phyloP scores from a whole-genome alignment of 2,113 vertebrate genomes.

The Furnarius figulus region DNA sequence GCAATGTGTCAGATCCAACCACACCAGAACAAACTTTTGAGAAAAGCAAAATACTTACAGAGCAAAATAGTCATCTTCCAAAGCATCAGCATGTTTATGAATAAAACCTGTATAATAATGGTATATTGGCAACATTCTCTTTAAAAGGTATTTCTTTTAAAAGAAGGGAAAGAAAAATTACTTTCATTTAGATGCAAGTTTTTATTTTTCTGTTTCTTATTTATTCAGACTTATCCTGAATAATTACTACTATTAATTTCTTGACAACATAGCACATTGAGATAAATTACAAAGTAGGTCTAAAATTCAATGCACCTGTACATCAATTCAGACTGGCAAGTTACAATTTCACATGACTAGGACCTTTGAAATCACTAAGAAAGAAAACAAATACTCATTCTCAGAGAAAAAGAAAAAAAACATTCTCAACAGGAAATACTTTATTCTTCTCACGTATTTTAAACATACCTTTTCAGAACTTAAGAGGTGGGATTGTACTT shows the following conservation, averaged over 20 bases:
- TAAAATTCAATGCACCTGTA: not conserved
- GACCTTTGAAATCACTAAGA: not conserved
- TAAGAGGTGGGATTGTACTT: not conserved
- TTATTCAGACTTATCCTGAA: not conserved
- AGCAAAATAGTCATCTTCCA: constrained; percentile 66
- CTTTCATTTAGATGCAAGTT: not conserved
- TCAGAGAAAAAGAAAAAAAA: not conserved
- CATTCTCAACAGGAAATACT: not conserved
- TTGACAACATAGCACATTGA: not conserved
- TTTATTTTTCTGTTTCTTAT: not conserved
- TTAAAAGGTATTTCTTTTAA: constrained; percentile 80
- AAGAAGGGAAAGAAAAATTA: constrained; percentile 52
- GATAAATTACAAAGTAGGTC: not conserved
- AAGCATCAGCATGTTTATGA: constrained; percentile 51
- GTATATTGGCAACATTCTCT: constrained; percentile 76
- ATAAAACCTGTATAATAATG: constrained; percentile 72
- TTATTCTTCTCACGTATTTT: not conserved
- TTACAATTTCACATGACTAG: not conserved
- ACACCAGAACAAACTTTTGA: not conserved
- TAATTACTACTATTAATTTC: not conserved
- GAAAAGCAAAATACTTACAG: constrained; percentile 69
- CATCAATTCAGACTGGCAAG: not conserved
- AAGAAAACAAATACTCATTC: not conserved
- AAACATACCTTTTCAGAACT: not conserved
- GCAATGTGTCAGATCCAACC: not conserved